Percentiles rank a stretch among this genome's conserved stretches.
These are phyloP conservation scores for Rhizoglyphus robini DNA, from an alignment of 1,140 invertebrate genomes.

Conservation along the genomic window DNA sequence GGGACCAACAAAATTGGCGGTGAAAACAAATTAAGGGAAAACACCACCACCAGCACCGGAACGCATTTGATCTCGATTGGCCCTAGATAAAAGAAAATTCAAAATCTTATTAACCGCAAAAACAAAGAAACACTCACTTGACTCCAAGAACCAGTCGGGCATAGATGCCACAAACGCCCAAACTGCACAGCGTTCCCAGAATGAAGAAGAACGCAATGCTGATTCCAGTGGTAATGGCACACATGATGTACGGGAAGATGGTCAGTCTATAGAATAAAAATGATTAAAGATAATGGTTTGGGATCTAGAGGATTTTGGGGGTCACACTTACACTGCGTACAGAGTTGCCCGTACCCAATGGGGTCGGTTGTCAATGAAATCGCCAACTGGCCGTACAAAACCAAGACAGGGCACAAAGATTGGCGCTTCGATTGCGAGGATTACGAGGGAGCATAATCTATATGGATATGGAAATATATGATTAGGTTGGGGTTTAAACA, in stretches of 20 bases:
- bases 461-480: neutral
- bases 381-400: neutral
- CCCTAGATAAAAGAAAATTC: neutral
- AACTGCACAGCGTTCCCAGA: neutral
- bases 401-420: neutral
- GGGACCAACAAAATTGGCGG: no score
- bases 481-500: neutral
- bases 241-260: neutral
- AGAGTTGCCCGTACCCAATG: neutral
- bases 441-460: neutral
- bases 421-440: neutral
- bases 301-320: neutral
- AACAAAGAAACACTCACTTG: neutral
- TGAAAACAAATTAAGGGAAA: neutral
- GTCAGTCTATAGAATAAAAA: neutral
- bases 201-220: neutral
- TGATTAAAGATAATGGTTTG: neutral
- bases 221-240: neutral
- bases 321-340: neutral
- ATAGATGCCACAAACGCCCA: neutral
- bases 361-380: neutral
- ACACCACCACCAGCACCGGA: constrained; percentile 3
- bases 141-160: neutral
- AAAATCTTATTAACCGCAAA: neutral
- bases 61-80: neutral